A percentile compares a stretch with the other conserved stretches of the same genome.
Evolutionary conservation across 2,888 invertebrate species (phyloP).

Genomic region (Caenorhabditis wallacei): DNA sequence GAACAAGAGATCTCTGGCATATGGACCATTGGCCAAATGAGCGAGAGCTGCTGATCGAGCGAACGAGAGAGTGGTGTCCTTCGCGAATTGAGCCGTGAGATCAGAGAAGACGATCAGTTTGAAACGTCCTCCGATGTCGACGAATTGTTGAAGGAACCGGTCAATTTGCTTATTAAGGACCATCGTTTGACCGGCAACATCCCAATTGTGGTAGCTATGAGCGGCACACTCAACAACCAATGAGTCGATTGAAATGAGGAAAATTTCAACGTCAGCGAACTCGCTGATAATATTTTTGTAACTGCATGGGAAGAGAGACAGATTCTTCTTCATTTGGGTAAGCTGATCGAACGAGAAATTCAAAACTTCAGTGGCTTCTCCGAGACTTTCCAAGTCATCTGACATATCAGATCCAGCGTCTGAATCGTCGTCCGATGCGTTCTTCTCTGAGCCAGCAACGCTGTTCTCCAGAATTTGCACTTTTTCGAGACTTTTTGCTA

Average conservation of each 20-base stretch:
- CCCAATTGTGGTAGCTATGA: constrained; percentile 82
- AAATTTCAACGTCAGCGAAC: constrained; percentile 83
- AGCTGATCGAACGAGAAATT: constrained; percentile 71
- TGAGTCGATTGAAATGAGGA: constrained; percentile 81
- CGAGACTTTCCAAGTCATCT: constrained; percentile 67
- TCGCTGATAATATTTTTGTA: constrained; percentile 81
- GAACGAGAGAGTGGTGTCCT: constrained; percentile 79
- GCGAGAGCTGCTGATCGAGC: constrained; percentile 75
- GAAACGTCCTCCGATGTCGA: constrained; percentile 79
- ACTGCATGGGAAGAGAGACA: constrained; percentile 72
- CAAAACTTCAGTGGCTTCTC: constrained; percentile 66
- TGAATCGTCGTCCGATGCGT: constrained; percentile 65
- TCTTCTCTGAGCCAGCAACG: constrained; percentile 71
- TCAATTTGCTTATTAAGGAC: constrained; percentile 80
- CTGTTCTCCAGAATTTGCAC: constrained; percentile 73
- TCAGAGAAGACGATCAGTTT: constrained; percentile 81
- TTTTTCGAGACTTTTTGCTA: constrained; percentile 76
- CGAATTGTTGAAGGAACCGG: constrained; percentile 77
- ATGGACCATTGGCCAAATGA: constrained; percentile 67
- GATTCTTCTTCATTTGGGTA: constrained; percentile 68
- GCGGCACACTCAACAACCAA: constrained; percentile 80
- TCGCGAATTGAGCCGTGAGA: constrained; percentile 75
- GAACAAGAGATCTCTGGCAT: constrained; percentile 69
- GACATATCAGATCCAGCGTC: constrained; percentile 68
- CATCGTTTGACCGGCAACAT: constrained; percentile 80